Evolutionary conservation across 2,113 vertebrate species (phyloP).

Genomic region (Kryptolebias marmoratus): DNA sequence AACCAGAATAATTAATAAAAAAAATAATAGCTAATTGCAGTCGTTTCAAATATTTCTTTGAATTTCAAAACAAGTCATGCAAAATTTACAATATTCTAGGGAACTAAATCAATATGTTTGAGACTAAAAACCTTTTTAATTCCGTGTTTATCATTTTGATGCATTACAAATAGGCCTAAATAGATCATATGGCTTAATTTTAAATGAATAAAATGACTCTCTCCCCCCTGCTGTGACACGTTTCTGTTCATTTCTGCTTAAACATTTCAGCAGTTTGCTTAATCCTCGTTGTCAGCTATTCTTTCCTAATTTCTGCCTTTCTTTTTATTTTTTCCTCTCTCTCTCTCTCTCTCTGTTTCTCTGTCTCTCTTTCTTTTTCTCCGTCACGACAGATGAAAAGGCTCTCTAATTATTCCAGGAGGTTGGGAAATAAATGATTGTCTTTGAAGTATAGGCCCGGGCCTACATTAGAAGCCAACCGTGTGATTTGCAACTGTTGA

Average conservation of each 20-base stretch:
- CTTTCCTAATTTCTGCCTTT: constrained; percentile 33
- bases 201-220: not conserved
- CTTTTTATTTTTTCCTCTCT: constrained; percentile 2
- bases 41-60: no score
- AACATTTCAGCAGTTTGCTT: constrained; percentile 56
- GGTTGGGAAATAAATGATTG: constrained; percentile 74
- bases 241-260: constrained; percentile 31
- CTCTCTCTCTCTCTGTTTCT: not conserved
- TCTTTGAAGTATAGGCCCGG: constrained; percentile 72
- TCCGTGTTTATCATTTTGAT: not conserved
- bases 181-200: no score
- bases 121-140: not conserved
- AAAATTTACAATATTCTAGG: no score
- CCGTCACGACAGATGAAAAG: constrained; percentile 64
- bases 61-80: no score
- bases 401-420: constrained; percentile 70
- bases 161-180: no score
- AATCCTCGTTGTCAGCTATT: constrained; percentile 51
- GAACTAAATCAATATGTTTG: not conserved
- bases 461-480: constrained; percentile 73
- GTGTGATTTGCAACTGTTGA: constrained; percentile 76
- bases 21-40: no score
- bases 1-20: not conserved
- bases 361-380: constrained; percentile 7
- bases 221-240: constrained; percentile 1